Base-by-base conservation (phyloP, 1,140 invertebrate genomes). In the Ostrea edulis region DNA sequence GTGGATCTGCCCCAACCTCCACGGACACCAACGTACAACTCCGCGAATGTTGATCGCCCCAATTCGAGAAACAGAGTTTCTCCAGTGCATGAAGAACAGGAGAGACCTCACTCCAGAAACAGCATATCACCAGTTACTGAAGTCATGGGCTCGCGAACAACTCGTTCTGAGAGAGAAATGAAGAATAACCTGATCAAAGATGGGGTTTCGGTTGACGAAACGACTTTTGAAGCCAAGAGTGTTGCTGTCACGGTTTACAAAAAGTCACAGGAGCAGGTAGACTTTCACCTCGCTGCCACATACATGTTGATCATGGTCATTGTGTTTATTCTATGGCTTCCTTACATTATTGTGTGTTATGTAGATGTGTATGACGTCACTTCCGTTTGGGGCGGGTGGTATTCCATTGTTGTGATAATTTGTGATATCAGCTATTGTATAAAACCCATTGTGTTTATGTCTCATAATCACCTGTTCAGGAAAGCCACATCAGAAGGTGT, bases 371-470 rank as follows among this genome's bases (percentile, higher is more conserved):
- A 83, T 55, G 84, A 83, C 35, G n/a, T 29, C 0, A 22, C 54
- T 54, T 51, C 83, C 4, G 65, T 89, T 20, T 89, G 89, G 89
- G 84, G 84, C 8, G 89, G 89, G 11, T 82, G 86, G 86, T 86
- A 81, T 25, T 71, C 89, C 14, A 29, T 87, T 2, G 86, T 65
- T 12, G 84, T 85, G 29, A 25, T 83, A 0, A 14, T 89, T 4
- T 82, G 83, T 54, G 84, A 89, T 25, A 71, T 89, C 11, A 82
- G 54, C 7, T 89, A 87, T 29, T 86, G 81, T 87, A 86, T 87
- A 65, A 89, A 89, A 29, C 89, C 89, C 51, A 86, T 89, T 12
- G 81, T 89, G 17, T 89, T 85, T 86, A 84, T 89, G 62, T 87
- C 83, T 77, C 89, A 89, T 44, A 89, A 89, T 51, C 85, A 81